Evolutionary conservation across 2,113 vertebrate species (phyloP).

Genomic region (Zosterops hypoxanthus): DNA sequence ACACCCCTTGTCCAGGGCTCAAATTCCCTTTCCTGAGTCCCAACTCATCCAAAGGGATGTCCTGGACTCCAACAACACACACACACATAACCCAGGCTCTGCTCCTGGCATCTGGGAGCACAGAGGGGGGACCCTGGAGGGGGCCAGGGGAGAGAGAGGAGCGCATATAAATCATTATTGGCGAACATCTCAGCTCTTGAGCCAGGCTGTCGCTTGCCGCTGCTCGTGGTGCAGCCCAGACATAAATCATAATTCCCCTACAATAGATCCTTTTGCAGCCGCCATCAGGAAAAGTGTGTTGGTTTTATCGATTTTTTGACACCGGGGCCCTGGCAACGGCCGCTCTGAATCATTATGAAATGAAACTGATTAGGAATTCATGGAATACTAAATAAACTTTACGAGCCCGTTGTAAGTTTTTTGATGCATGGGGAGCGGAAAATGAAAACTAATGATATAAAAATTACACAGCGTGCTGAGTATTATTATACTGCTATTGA

Average conservation of each 20-base stretch:
- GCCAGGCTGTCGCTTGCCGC: conserved; percentile 85
- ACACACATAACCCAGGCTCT: not conserved
- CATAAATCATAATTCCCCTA: conserved; percentile 99
- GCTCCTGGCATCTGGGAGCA: not conserved
- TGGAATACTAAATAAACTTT: conserved; percentile 99
- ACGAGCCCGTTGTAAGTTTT: conserved; percentile 89
- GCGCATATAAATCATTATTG: conserved; percentile 98
- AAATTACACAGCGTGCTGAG: conserved; percentile 96
- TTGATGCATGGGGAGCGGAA: conserved; percentile 89
- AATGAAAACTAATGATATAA: conserved; percentile 97
- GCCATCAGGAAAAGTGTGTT: conserved; percentile 94
- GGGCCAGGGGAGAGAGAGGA: conserved; percentile 74
- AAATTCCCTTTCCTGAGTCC: no score
- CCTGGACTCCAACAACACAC: no score
- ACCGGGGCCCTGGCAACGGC: conserved; percentile 81
- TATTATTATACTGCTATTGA: conserved; percentile 98
- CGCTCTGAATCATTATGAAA: conserved; percentile 96
- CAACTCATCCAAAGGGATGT: no score
- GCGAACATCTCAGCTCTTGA: conserved; percentile 93
- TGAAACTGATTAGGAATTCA: conserved; percentile 99
- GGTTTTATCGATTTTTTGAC: conserved; percentile 97
- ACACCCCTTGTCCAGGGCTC: no score
- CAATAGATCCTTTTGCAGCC: conserved; percentile 96
- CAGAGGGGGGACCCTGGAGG: conserved; percentile 3
- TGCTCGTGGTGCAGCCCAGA: conserved; percentile 87